Base-by-base conservation (phyloP, 2,797 vertebrate species). In the Chanos chanos region DNA sequence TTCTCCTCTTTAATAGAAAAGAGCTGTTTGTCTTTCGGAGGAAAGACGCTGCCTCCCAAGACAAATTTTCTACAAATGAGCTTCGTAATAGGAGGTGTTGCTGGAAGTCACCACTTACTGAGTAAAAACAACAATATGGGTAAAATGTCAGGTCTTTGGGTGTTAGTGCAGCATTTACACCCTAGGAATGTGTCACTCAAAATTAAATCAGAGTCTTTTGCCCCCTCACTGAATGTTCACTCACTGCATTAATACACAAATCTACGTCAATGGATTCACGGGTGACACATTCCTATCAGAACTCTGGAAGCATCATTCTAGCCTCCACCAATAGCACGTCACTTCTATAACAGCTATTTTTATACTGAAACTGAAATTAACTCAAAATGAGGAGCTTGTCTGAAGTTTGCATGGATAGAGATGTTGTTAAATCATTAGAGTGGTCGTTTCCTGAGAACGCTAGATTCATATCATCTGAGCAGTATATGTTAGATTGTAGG, bases 141-240 rank as follows among this genome's bases (percentile, higher is more conserved):
- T 61, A 71, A 71, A 68, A 74, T 74, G 72, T 71, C 68, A 74
- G 47, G 61, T 65, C 67, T 68, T 71, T 61, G 68, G 65, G 68
- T 68, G 72, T 41, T 72, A 71, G 70, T 64, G 62, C 72, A 71
- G 71, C 72, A 71, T 71, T 58, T 57, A 58, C 57, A 74, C 72
- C 74, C 68, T 71, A 71, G n/a, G n/a, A n/a, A 68, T 70, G 62
- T 63, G 45, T 70, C 66, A 62, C 71, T 64, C 64, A 43, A 68
- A n/a, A 65, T 49, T 65, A 56, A 33, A 60, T 71, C 61, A 70
- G 56, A 70, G 55, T 61, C 33, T 62, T n/a, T 74, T 68, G 61
- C 68, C 36, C 68, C 68, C 72, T 74, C 68, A 30, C 60, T 61
- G 63, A 63, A 52, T 54, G 41, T 64, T 73, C 54, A 31, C 59